Evolutionary conservation across 2,113 vertebrate genomes (phyloP).

Genomic region (Puntigrus tetrazona): DNA sequence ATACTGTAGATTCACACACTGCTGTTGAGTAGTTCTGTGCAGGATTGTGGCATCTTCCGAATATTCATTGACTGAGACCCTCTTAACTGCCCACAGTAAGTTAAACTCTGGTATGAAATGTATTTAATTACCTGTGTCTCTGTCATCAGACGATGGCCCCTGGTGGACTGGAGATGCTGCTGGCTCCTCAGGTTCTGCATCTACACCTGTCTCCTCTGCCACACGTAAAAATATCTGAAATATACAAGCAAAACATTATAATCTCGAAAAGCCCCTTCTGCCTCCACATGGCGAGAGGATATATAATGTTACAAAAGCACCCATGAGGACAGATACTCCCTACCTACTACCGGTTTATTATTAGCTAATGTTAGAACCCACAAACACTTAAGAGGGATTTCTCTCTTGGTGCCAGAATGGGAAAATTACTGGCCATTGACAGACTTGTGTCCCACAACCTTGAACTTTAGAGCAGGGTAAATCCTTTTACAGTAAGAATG

Average conservation of each 20-base stretch:
- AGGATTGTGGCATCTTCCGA: too few relatives aligned
- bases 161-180: slow-evolving; percentile 48
- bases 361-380: not conserved
- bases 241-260: slow-evolving; percentile 14
- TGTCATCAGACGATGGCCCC: slow-evolving; percentile 49
- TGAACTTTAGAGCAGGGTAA: not conserved
- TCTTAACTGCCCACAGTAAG: too few relatives aligned
- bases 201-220: slow-evolving; percentile 68
- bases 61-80: too few relatives aligned
- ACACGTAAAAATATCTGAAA: slow-evolving; percentile 89
- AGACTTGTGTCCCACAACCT: not conserved
- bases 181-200: slow-evolving; percentile 58
- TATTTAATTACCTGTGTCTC: slow-evolving; percentile 59
- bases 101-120: not conserved
- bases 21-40: too few relatives aligned
- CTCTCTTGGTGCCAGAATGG: not conserved
- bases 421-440: not conserved
- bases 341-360: not conserved
- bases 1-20: too few relatives aligned
- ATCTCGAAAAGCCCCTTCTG: not conserved
- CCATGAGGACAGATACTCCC: slow-evolving; percentile 49
- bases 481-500: not conserved
- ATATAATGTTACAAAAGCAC: slow-evolving; percentile 47
- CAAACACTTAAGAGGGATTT: not conserved
- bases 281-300: slow-evolving; percentile 12